Base-by-base conservation (phyloP, 2,113 vertebrate species). In the Choloepus hoffmanni region DNA sequence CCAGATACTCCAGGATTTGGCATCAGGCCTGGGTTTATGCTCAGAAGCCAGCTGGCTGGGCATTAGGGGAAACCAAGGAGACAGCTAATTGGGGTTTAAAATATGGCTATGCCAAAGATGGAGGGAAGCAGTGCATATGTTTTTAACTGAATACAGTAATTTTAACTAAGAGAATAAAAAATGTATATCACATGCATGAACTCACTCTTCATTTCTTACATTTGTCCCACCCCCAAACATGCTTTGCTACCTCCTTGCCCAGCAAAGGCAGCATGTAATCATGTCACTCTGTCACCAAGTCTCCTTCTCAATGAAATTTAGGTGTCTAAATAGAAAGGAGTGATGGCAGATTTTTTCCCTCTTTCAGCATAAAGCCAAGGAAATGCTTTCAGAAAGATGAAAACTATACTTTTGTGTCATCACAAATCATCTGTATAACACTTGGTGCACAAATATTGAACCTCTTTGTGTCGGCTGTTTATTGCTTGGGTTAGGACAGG, bases 1-100 rank as follows among this genome's bases (percentile, higher is more conserved):
- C 92, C 97, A 98, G 97, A 96, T 81, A 93, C 77, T 81, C 85
- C 92, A 89, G 67, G 65, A 96, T 97, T 95, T 98, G 97, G 96
- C 93, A 24, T 36, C 78, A 53, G 50, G n/a, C 1, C 93, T 36
- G 23, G 19, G 23, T 68, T 50, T 74, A 43, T n/a, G 67, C 82
- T 74, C 0, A 15, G 74, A 58, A 97, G 74, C 88, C 97, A 98
- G 62, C 33, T 98, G 97, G 87, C 86, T 86, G 14, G 48, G 30
- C 60, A 53, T 62, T 90, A 96, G 67, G 87, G 85, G 96, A 89
- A 92, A 70, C 7, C 73, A 95, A 60, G 68, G 72, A 62, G 58
- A 85, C 90, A 92, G 86, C 58, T 98, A 95, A 82, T 78, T 83
- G 62, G 55, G 67, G 85, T 63, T 95, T 92, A 82, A 97, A 96